A percentile compares a stretch with the other conserved stretches of the same genome.
These are phyloP conservation scores for Anoplius nigerrimus DNA, from an alignment of 2,888 invertebrate species.

Conservation along the genomic window DNA sequence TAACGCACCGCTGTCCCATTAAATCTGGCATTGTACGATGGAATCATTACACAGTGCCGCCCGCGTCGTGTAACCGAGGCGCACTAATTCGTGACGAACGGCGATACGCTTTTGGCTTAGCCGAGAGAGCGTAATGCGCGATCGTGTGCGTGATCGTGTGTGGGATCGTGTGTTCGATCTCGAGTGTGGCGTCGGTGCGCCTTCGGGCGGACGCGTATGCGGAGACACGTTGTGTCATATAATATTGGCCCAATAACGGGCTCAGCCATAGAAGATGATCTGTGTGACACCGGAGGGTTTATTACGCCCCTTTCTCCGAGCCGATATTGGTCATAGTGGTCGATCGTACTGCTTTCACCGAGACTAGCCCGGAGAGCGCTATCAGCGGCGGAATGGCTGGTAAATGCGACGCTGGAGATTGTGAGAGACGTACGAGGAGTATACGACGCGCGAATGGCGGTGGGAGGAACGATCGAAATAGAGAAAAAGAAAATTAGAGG, in stretches of 20 bases:
- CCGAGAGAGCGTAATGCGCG: no score
- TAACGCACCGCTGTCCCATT: no score
- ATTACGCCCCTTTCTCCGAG: constrained; percentile 50
- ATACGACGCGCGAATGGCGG: background rate
- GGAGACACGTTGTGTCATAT: constrained; percentile 48
- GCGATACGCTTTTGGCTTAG: no score
- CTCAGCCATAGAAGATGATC: constrained; percentile 28
- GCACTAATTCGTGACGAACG: no score
- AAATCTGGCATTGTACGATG: no score
- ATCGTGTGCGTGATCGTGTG: no score
- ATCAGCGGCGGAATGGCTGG: background rate
- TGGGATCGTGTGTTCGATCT: no score
- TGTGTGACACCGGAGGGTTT: constrained; percentile 51
- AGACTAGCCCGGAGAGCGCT: constrained; percentile 8
- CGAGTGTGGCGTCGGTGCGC: background rate
- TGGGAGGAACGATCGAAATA: background rate
- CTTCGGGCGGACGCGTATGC: constrained; percentile 28
- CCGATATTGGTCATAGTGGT: constrained; percentile 56
- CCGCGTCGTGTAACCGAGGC: no score
- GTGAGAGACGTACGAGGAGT: background rate
- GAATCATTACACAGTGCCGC: no score
- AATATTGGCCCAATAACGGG: constrained; percentile 57
- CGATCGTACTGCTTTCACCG: constrained; percentile 46
- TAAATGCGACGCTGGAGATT: background rate
- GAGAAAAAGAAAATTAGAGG: background rate